Evolutionary conservation across 2,888 invertebrate genomes (phyloP).

Genomic region (Sinotaia quadrata): DNA sequence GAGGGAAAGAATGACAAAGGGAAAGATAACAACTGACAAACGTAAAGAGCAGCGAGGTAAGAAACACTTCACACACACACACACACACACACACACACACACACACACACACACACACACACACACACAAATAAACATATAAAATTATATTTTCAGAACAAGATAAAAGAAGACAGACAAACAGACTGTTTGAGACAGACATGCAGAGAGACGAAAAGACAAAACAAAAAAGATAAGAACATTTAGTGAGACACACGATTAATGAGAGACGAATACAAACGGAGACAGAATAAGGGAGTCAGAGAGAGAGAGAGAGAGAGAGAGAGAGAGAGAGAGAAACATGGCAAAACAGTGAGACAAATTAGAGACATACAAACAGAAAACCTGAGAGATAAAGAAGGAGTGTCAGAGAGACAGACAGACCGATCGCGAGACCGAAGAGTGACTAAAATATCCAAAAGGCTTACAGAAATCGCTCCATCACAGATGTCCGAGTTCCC

Average conservation of each 20-base stretch:
- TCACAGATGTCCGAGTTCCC: too few relatives aligned
- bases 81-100: slow-evolving; percentile 14
- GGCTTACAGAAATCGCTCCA: too few relatives aligned
- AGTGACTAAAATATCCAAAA: too few relatives aligned
- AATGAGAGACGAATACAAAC: slow-evolving; percentile 9
- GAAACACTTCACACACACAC: slow-evolving; percentile 6
- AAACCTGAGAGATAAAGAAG: background rate
- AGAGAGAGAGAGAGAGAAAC: background rate
- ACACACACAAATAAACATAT: too few relatives aligned
- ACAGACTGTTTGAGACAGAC: background rate
- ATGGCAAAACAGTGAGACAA: background rate
- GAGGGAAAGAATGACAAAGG: background rate
- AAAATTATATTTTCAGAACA: background rate
- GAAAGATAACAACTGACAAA: too few relatives aligned
- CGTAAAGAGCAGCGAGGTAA: too few relatives aligned
- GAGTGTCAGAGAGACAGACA: background rate
- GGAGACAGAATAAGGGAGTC: background rate
- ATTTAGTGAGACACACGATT: background rate
- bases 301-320: too few relatives aligned
- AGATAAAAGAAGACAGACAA: background rate
- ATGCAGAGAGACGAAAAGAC: background rate
- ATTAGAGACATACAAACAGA: background rate
- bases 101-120: background rate
- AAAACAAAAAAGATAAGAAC: background rate
- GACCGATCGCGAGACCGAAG: too few relatives aligned